Evolutionary conservation across 2,113 vertebrate genomes (phyloP).

Genomic region (Bubo blakistoni): DNA sequence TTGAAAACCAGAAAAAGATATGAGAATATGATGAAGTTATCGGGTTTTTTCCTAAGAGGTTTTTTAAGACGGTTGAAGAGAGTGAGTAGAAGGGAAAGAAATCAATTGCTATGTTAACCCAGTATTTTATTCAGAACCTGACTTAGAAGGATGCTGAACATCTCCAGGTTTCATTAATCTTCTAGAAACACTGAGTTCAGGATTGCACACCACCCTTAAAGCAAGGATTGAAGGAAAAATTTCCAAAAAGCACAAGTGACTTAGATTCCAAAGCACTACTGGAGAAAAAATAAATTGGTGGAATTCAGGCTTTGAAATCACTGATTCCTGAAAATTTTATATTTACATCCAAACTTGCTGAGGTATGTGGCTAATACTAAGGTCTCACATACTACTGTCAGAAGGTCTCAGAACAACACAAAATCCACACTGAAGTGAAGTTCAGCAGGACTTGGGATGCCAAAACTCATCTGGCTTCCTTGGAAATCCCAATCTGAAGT

Average conservation of each 20-base stretch:
- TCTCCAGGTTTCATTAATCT: not conserved
- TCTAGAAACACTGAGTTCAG: not conserved
- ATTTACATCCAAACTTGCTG: not conserved
- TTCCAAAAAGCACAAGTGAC: not conserved
- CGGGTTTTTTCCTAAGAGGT: not conserved
- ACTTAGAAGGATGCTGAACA: not conserved
- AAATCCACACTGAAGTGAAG: not conserved
- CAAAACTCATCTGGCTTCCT: not conserved
- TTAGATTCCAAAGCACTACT: not conserved
- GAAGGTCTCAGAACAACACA: not conserved
- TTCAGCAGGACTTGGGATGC: not conserved
- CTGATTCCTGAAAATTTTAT: not conserved
- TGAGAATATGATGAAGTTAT: not conserved
- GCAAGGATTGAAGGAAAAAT: not conserved
- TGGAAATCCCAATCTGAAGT: rapidly evolving
- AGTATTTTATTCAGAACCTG: not conserved
- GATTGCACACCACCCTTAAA: not conserved
- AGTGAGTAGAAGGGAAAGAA: not conserved
- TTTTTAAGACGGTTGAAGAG: not conserved
- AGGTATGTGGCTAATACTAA: not conserved
- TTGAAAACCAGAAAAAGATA: not conserved
- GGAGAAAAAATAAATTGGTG: not conserved
- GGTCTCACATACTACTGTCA: not conserved
- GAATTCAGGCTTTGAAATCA: not conserved
- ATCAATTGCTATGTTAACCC: not conserved